Evolutionary conservation across 2,113 vertebrate genomes (phyloP).

Genomic region (Lutjanus erythropterus): DNA sequence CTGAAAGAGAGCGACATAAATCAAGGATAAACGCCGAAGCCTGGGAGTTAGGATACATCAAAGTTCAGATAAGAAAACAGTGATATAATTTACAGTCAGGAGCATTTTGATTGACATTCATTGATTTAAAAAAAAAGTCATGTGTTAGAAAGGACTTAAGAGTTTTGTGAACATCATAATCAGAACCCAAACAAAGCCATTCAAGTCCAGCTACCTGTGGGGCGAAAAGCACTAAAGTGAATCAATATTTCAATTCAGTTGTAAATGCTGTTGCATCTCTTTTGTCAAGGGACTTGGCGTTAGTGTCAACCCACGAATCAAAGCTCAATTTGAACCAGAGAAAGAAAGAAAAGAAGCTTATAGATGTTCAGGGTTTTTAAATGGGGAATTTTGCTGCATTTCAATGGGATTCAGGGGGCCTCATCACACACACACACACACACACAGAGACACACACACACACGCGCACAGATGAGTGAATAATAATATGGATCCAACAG

Average conservation of each 20-base stretch:
- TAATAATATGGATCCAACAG: conserved; percentile 32
- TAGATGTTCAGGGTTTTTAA: background rate
- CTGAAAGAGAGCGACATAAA: background rate
- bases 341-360: background rate
- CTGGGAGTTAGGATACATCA: background rate
- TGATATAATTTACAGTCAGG: conserved; percentile 19
- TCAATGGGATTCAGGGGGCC: background rate
- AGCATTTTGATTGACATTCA: conserved; percentile 25
- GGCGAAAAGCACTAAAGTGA: background rate
- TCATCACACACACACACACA: background rate
- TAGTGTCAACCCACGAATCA: conserved; percentile 7
- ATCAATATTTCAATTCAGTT: conserved; percentile 53
- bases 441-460: conserved; percentile 5
- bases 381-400: background rate
- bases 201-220: conserved; percentile 4
- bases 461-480: conserved; percentile 30
- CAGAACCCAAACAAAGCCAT: conserved; percentile 36
- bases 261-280: conserved; percentile 23
- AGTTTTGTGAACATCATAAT: conserved; percentile 25
- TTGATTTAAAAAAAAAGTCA: conserved; percentile 46
- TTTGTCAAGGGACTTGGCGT: conserved; percentile 11
- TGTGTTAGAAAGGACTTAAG: conserved; percentile 3
- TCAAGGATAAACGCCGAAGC: background rate
- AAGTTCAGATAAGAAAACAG: conserved; percentile 8
- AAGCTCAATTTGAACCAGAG: conserved; percentile 12